These are phyloP conservation scores for Lysandra bellargus DNA, from an alignment of 2,888 invertebrate genomes.

Conservation along the genomic window DNA sequence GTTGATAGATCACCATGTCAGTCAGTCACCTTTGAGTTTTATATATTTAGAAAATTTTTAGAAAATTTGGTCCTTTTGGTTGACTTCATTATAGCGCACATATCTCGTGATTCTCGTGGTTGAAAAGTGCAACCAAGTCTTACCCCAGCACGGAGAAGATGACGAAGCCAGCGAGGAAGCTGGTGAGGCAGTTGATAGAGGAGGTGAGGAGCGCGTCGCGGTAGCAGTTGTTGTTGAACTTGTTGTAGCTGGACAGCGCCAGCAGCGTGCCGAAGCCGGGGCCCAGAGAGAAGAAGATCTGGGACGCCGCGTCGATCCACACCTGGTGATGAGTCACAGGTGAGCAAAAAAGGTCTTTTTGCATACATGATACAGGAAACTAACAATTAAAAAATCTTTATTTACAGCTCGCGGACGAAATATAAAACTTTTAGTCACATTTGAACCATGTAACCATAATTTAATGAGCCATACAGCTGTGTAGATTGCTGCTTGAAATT, in stretches of 20 bases:
- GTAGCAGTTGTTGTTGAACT: slow-evolving; percentile 94
- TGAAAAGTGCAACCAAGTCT: slow-evolving; percentile 42
- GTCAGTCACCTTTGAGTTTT: too few species aligned
- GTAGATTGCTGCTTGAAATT: too few species aligned
- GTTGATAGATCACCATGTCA: too few species aligned
- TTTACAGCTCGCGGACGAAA: too few species aligned
- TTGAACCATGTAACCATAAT: too few species aligned
- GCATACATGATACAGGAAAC: too few species aligned
- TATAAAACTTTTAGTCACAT: too few species aligned
- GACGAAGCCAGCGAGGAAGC: slow-evolving; percentile 95
- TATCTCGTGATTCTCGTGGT: too few species aligned
- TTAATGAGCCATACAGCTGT: too few species aligned
- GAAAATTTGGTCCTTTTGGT: too few species aligned
- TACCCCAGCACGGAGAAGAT: slow-evolving; percentile 95
- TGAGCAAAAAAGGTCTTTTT: background rate
- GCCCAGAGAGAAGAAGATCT: slow-evolving; percentile 96
- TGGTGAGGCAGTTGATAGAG: slow-evolving; percentile 94
- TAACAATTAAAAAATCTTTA: background rate
- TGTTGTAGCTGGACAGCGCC: slow-evolving; percentile 95
- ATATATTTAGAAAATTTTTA: too few species aligned
- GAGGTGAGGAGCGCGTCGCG: slow-evolving; percentile 94
- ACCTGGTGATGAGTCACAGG: slow-evolving; percentile 76
- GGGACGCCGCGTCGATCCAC: slow-evolving; percentile 96
- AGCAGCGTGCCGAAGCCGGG: slow-evolving; percentile 95
- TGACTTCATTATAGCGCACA: too few species aligned